phyloP scores from a whole-genome alignment of 2,113 vertebrate genomes.

The Melierax canorus region DNA sequence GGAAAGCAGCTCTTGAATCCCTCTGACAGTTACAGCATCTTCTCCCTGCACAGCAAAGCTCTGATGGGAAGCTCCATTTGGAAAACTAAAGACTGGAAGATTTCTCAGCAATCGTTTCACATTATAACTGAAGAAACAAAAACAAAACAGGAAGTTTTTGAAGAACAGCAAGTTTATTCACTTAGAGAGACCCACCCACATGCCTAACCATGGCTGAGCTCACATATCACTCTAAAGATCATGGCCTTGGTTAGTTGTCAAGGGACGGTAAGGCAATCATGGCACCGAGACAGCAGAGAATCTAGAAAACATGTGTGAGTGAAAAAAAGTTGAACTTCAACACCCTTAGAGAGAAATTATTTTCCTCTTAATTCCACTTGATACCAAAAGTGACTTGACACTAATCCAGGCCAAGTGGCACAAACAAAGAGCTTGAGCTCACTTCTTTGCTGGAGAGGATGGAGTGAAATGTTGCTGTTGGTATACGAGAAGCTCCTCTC shows the following conservation, averaged over 20 bases:
- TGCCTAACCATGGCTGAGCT: neutral
- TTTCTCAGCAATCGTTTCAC: neutral
- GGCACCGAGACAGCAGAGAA: neutral
- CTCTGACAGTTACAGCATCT: neutral
- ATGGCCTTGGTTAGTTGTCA: neutral
- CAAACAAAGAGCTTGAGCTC: conserved; percentile 54
- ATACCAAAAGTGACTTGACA: conserved; percentile 48
- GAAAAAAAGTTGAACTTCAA: neutral
- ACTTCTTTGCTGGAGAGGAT: conserved; percentile 54
- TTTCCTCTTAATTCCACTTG: conserved; percentile 60
- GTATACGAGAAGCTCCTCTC: conserved; percentile 48
- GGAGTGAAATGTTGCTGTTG: conserved; percentile 28
- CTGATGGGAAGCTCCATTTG: neutral
- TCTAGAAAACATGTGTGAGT: accelerated
- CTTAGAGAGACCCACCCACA: conserved; percentile 10
- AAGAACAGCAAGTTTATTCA: conserved; percentile 31
- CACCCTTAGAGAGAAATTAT: conserved; percentile 18
- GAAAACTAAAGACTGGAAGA: neutral
- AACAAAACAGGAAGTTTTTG: conserved; percentile 20
- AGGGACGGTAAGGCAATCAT: neutral
- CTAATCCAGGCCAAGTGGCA: conserved; percentile 66
- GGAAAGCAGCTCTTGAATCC: neutral
- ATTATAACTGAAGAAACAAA: neutral
- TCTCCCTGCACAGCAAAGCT: neutral
- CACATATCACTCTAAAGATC: neutral